Percentiles rank a stretch among this genome's conserved stretches.
Conservation (phyloP, 2,888 invertebrate genomes). For the Sesamia inferens region DNA sequence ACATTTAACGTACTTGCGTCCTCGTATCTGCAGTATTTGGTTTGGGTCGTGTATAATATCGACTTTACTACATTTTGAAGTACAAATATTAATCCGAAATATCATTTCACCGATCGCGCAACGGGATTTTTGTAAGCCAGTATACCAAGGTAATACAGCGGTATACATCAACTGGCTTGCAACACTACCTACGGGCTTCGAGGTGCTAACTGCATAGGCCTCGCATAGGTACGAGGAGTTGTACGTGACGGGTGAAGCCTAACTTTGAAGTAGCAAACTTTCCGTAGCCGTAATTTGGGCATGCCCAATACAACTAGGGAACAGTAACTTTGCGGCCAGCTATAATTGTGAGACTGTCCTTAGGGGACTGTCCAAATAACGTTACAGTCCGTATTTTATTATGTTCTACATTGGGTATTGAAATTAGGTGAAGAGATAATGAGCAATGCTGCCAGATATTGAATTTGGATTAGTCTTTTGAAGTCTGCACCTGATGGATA, state of each 20-base stretch:
- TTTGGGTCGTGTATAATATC: constrained; percentile 3
- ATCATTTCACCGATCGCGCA: neutral
- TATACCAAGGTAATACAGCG: constrained; percentile 15
- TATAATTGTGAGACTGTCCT: constrained; percentile 15
- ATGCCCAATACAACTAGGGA: neutral
- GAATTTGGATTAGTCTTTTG: neutral
- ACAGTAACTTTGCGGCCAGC: constrained; percentile 19
- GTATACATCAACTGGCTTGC: constrained; percentile 25
- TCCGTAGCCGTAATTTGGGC: constrained; percentile 21
- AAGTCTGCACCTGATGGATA: neutral
- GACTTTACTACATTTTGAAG: neutral
- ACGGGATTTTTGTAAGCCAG: neutral
- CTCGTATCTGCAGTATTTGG: neutral
- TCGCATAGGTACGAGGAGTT: neutral
- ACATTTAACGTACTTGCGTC: constrained; percentile 13
- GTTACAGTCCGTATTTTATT: neutral
- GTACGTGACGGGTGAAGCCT: constrained; percentile 3
- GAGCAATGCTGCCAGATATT: neutral
- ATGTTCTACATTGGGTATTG: neutral
- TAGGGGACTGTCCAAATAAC: constrained; percentile 8
- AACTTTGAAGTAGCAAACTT: constrained; percentile 39
- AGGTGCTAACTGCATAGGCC: neutral
- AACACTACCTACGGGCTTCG: constrained; percentile 1
- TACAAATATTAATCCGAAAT: neutral
- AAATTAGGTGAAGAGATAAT: neutral